Evolutionary conservation across 2,888 invertebrate genomes (phyloP).

Genomic region (Scelioninae gen. 1): DNA sequence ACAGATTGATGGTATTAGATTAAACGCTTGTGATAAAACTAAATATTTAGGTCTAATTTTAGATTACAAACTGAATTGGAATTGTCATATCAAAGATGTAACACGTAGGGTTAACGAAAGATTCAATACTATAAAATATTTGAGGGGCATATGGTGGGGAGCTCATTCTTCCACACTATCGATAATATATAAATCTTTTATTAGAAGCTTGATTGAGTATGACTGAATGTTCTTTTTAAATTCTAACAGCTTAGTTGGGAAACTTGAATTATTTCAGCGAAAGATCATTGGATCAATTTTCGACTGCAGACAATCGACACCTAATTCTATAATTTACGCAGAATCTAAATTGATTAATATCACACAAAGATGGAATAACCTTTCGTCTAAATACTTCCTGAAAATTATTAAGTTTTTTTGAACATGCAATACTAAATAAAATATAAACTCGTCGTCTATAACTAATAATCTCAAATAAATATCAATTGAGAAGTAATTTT

Average conservation of each 20-base stretch:
- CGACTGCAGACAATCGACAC: constrained; percentile 25
- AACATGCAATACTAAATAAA: no score
- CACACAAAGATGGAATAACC: not conserved
- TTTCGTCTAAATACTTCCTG: not conserved
- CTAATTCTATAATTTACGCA: constrained; percentile 22
- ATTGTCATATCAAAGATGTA: constrained; percentile 18
- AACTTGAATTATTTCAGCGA: not conserved
- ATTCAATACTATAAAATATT: constrained; percentile 46
- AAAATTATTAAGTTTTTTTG: no score
- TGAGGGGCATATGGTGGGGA: constrained; percentile 58
- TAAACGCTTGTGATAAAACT: no score
- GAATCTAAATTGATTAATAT: constrained; percentile 1
- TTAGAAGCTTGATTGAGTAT: constrained; percentile 40
- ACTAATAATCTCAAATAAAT: no score
- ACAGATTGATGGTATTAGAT: no score
- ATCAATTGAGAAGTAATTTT: no score
- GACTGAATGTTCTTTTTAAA: not conserved
- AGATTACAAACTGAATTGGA: constrained; percentile 34
- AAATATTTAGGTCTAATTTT: not conserved
- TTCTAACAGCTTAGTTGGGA: not conserved
- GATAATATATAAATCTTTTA: constrained; percentile 20
- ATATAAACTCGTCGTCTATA: not conserved
- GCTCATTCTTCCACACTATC: constrained; percentile 35
- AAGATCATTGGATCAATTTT: not conserved
- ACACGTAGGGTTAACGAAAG: not conserved